Evolutionary conservation across 2,113 vertebrate species (phyloP).

Genomic region (Datnioides undecimradiatus): DNA sequence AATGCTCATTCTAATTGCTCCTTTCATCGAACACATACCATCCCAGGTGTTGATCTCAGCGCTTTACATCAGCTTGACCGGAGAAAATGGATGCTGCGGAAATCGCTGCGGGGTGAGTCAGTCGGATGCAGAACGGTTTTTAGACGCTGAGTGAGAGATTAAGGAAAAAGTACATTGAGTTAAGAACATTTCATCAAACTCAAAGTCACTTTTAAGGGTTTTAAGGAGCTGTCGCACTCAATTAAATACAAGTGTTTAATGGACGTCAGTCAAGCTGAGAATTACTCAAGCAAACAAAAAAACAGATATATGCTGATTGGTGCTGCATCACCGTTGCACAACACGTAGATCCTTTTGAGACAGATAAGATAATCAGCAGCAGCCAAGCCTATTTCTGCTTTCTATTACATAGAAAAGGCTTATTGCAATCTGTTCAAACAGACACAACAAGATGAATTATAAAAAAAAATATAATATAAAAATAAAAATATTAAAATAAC

Average conservation of each 20-base stretch:
- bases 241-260: neutral
- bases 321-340: constrained; percentile 37
- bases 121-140: neutral
- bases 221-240: neutral
- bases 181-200: neutral
- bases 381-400: neutral
- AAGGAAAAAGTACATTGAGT: neutral
- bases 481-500: neutral
- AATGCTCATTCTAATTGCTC: neutral
- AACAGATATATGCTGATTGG: neutral
- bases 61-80: constrained; percentile 79
- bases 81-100: constrained; percentile 75
- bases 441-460: neutral
- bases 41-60: constrained; percentile 82
- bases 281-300: neutral
- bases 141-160: neutral
- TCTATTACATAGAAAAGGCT: neutral
- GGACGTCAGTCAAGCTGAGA: neutral
- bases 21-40: neutral
- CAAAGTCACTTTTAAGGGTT: neutral
- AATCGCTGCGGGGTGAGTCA: constrained; percentile 84
- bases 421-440: neutral
- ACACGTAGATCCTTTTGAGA: neutral
- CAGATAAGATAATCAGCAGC: neutral
- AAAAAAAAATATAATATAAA: neutral